Conservation (phyloP, 2,113 vertebrate species). For the Oncorhynchus keta region DNA sequence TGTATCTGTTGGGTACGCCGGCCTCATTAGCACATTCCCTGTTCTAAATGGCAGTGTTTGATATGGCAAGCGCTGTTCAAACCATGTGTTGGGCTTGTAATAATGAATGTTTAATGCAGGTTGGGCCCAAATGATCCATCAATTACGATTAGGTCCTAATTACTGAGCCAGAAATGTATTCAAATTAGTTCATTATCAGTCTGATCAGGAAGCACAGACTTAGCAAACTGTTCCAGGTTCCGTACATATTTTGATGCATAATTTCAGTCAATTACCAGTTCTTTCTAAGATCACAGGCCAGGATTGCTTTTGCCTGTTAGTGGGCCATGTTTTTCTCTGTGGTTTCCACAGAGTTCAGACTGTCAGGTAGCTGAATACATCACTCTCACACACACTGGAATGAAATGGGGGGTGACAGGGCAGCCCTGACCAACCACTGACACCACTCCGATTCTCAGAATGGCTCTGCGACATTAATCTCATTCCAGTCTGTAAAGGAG, state of each 20-base stretch:
- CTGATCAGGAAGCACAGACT: constrained; percentile 42
- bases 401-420: constrained; percentile 60
- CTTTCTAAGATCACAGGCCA: constrained; percentile 13
- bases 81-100: constrained; percentile 61
- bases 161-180: constrained; percentile 59
- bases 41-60: constrained; percentile 56
- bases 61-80: constrained; percentile 59
- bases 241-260: constrained; percentile 35
- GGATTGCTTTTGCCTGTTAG: background rate
- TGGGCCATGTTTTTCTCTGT: background rate
- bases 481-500: constrained; percentile 55
- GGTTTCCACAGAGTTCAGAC: background rate
- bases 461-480: constrained; percentile 62
- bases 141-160: constrained; percentile 69
- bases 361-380: background rate
- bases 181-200: constrained; percentile 66
- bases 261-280: constrained; percentile 50
- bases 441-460: constrained; percentile 59
- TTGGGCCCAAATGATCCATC: constrained; percentile 69
- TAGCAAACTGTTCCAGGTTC: constrained; percentile 3
- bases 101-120: constrained; percentile 70
- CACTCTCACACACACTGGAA: constrained; percentile 27
- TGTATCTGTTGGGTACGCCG: background rate
- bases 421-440: constrained; percentile 46
- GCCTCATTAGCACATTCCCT: constrained; percentile 7